These are phyloP conservation scores for Menidia beryllina DNA, from an alignment of 2,113 vertebrate species.

Conservation along the genomic window DNA sequence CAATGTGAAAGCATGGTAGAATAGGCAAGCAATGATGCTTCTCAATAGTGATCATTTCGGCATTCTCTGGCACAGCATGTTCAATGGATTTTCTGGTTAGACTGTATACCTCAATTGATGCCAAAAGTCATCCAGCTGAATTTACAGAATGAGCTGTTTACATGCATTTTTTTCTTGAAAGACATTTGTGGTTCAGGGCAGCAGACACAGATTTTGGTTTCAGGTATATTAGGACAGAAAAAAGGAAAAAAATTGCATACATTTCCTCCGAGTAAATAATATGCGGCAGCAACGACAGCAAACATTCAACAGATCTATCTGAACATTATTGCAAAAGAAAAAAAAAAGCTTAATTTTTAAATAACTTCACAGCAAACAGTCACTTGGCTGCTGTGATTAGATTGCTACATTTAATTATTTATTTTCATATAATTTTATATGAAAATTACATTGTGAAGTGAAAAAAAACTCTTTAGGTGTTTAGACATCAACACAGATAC, in stretches of 20 bases:
- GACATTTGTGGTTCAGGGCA: conserved; percentile 18
- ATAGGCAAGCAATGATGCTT: conserved; percentile 71
- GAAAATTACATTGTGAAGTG: too few species aligned
- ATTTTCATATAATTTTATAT: too few species aligned
- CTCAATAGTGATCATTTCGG: conserved; percentile 66
- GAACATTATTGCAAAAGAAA: not conserved
- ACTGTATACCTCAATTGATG: conserved; percentile 56
- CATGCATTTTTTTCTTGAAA: conserved; percentile 47
- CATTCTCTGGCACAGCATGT: conserved; percentile 56
- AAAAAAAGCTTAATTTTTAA: not conserved
- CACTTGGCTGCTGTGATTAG: not conserved
- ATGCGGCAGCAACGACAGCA: conserved; percentile 3
- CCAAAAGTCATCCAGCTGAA: conserved; percentile 49
- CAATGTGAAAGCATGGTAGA: conserved; percentile 73
- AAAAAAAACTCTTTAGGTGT: too few species aligned
- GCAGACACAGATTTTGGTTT: not conserved
- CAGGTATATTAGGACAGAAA: not conserved
- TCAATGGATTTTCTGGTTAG: conserved; percentile 61
- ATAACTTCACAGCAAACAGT: not conserved
- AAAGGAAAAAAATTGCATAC: conserved; percentile 11
- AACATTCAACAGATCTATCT: conserved; percentile 7
- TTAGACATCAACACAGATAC: too few species aligned
- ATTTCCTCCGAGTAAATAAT: conserved; percentile 2
- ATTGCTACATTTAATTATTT: not conserved
- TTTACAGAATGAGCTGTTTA: conserved; percentile 50